Percentiles rank a stretch among this genome's conserved stretches.
Conservation (phyloP, 2,888 invertebrate genomes). For the Sphaeridia pumilis region DNA sequence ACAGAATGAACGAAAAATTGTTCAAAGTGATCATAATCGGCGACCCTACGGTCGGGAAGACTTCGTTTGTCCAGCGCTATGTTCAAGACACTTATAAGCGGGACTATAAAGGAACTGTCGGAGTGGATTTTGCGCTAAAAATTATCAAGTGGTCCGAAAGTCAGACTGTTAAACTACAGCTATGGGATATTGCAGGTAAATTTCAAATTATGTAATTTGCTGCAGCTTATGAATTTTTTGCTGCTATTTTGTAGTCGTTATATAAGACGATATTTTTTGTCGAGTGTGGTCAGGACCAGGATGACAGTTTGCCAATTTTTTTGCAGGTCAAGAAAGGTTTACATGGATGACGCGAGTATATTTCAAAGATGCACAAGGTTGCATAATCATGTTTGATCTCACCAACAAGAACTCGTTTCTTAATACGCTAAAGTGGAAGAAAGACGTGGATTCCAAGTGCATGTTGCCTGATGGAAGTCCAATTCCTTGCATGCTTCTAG, state of each 20-base stretch:
- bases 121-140: constrained; percentile 50
- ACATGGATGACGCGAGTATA: constrained; percentile 51
- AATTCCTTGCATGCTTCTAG: constrained; percentile 48
- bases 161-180: constrained; percentile 46
- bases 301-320: constrained; percentile 11
- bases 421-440: constrained; percentile 50
- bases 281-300: too few species aligned
- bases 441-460: constrained; percentile 48
- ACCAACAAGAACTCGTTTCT: constrained; percentile 47
- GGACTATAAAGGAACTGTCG: constrained; percentile 48
- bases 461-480: constrained; percentile 45
- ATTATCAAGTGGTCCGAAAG: constrained; percentile 47
- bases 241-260: too few species aligned
- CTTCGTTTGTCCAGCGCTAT: constrained; percentile 48
- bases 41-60: constrained; percentile 46
- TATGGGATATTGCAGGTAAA: constrained; percentile 49
- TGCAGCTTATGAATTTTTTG: background rate
- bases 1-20: constrained; percentile 39
- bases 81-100: constrained; percentile 44
- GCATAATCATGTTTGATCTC: constrained; percentile 47
- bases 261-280: too few species aligned
- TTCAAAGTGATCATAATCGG: constrained; percentile 45
- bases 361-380: constrained; percentile 48
- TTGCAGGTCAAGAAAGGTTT: constrained; percentile 48
- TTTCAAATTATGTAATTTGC: background rate